Evolutionary conservation across 2,113 vertebrate genomes (phyloP).

Genomic region (Felis chaus): DNA sequence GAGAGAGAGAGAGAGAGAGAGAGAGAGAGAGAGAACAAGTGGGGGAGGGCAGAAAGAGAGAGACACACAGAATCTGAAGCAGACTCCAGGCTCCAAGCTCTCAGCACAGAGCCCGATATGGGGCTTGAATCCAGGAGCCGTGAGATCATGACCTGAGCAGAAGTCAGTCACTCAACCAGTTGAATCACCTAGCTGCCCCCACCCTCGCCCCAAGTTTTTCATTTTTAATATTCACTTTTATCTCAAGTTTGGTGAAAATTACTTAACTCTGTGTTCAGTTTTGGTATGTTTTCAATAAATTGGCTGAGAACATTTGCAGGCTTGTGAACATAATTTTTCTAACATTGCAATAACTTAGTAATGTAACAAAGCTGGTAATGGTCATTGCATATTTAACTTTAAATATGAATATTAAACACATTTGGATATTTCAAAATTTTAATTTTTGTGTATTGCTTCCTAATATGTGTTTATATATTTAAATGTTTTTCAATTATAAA

Average conservation of each 20-base stretch:
- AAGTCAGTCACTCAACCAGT: too few species aligned
- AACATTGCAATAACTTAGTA: constrained; percentile 91
- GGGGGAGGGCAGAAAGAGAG: too few species aligned
- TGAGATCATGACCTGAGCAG: too few species aligned
- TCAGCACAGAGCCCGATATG: too few species aligned
- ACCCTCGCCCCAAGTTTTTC: background rate
- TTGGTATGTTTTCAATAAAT: constrained; percentile 94
- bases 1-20: too few species aligned
- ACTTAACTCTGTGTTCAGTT: constrained; percentile 94
- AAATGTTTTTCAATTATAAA: background rate
- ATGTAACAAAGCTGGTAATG: constrained; percentile 91
- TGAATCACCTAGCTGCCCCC: too few species aligned
- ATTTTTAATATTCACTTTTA: constrained; percentile 28
- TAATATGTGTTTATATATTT: background rate
- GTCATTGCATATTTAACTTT: background rate
- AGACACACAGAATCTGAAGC: too few species aligned
- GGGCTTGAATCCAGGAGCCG: too few species aligned
- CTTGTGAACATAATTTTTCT: constrained; percentile 90
- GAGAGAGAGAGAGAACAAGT: too few species aligned
- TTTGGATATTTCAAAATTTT: background rate
- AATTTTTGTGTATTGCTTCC: background rate
- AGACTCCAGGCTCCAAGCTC: too few species aligned
- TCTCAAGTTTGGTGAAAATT: constrained; percentile 93
- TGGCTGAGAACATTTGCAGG: constrained; percentile 92
- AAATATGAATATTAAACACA: background rate